Conservation (phyloP, 2,113 vertebrate species). For the Brienomyrus longianalis region DNA sequence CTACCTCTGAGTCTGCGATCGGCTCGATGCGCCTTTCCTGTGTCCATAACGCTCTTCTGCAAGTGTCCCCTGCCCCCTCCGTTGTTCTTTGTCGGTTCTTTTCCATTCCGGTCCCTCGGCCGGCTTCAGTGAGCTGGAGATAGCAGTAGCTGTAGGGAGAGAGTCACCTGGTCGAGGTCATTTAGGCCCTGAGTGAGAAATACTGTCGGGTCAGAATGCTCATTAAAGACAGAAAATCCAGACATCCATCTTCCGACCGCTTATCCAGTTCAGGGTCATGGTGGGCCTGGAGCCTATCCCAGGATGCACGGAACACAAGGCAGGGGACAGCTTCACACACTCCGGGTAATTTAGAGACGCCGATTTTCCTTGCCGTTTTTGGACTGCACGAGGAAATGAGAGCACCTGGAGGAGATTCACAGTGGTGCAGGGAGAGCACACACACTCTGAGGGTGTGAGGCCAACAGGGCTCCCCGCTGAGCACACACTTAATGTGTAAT, state of each 20-base stretch:
- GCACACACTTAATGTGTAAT: background rate
- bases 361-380: background rate
- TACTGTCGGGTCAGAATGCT: background rate
- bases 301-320: background rate
- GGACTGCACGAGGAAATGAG: background rate
- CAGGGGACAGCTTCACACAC: background rate
- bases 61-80: background rate
- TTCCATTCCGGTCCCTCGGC: background rate
- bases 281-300: background rate
- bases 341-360: background rate
- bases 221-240: conserved; percentile 6
- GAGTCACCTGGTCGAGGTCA: background rate
- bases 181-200: conserved; percentile 3
- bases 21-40: background rate
- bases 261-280: background rate
- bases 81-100: background rate
- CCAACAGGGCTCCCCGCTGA: background rate
- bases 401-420: background rate
- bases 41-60: background rate
- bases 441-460: background rate
- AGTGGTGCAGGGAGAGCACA: background rate
- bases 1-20: background rate
- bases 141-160: background rate
- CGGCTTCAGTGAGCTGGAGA: background rate
- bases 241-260: background rate